Conservation (phyloP, 2,797 vertebrate species). For the Ctenopoma kingsleyae region DNA sequence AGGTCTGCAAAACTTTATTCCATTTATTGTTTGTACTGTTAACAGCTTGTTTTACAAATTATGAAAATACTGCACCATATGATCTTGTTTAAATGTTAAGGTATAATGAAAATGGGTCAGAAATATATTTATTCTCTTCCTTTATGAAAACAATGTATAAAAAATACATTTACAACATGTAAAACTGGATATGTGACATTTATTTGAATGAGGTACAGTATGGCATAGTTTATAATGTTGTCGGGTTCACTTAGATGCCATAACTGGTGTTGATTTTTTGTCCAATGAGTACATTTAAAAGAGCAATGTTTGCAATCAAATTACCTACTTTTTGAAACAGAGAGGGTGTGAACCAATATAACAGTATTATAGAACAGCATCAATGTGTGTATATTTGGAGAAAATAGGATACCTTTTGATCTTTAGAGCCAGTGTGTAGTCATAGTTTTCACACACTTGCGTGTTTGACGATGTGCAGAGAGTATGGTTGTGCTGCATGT, state of each 20-base stretch:
- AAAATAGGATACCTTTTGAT: constrained; percentile 86
- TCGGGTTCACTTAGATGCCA: constrained; percentile 87
- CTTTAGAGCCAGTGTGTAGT: constrained; percentile 88
- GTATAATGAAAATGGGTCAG: constrained; percentile 82
- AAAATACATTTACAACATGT: constrained; percentile 82
- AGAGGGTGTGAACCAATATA: constrained; percentile 85
- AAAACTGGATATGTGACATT: constrained; percentile 82
- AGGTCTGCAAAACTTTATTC: constrained; percentile 58
- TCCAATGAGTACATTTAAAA: constrained; percentile 81
- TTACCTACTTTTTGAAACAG: constrained; percentile 84
- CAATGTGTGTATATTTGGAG: constrained; percentile 87
- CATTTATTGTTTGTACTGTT: constrained; percentile 76
- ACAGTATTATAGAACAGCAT: constrained; percentile 87
- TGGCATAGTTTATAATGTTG: constrained; percentile 88
- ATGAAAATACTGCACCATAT: constrained; percentile 82
- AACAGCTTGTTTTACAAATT: constrained; percentile 80
- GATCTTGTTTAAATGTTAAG: constrained; percentile 85
- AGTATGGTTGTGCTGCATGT: constrained; percentile 89
- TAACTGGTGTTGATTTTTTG: constrained; percentile 80
- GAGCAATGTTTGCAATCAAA: constrained; percentile 85
- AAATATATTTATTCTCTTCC: constrained; percentile 86
- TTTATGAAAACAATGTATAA: constrained; percentile 84
- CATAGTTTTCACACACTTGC: constrained; percentile 86
- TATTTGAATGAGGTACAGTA: constrained; percentile 83
- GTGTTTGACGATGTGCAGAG: constrained; percentile 88